phyloP scores from a whole-genome alignment of 2,113 vertebrate genomes.

The Macrotus californicus region DNA sequence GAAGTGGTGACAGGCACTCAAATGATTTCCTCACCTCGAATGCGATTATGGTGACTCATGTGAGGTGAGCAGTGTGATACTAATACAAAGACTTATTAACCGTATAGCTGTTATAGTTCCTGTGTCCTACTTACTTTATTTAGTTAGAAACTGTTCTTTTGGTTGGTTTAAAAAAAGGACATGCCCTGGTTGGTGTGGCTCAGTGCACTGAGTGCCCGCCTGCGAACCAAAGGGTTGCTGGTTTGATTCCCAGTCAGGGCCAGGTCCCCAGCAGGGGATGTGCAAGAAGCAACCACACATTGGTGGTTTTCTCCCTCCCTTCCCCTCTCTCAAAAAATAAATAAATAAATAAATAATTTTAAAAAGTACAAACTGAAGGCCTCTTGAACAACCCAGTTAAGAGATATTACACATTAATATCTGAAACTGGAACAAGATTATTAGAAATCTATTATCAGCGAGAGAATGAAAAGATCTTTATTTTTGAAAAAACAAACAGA shows the following conservation, averaged over 20 bases:
- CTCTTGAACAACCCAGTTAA: conserved; percentile 40
- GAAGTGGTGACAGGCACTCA: not conserved
- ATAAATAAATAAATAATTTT: no score
- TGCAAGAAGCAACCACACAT: no score
- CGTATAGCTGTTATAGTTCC: not conserved
- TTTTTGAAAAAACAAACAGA: not conserved
- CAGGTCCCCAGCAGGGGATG: no score
- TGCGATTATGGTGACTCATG: not conserved
- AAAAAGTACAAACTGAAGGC: not conserved
- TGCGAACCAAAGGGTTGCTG: no score
- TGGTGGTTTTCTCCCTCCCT: no score
- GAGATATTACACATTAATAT: not conserved
- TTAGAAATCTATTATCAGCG: conserved; percentile 51
- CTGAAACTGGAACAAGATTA: conserved; percentile 34
- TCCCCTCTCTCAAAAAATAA: no score
- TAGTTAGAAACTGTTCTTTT: conserved; percentile 14
- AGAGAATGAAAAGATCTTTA: conserved; percentile 44
- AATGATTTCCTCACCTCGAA: not conserved
- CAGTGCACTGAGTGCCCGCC: no score
- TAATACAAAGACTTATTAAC: not conserved
- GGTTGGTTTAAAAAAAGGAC: conserved; percentile 5
- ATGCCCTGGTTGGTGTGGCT: not conserved
- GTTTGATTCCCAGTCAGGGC: no score
- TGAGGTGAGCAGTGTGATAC: not conserved
- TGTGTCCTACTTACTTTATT: conserved; percentile 37